Evolutionary conservation across 2,113 vertebrate species (phyloP).

Genomic region (Zosterops hypoxanthus): DNA sequence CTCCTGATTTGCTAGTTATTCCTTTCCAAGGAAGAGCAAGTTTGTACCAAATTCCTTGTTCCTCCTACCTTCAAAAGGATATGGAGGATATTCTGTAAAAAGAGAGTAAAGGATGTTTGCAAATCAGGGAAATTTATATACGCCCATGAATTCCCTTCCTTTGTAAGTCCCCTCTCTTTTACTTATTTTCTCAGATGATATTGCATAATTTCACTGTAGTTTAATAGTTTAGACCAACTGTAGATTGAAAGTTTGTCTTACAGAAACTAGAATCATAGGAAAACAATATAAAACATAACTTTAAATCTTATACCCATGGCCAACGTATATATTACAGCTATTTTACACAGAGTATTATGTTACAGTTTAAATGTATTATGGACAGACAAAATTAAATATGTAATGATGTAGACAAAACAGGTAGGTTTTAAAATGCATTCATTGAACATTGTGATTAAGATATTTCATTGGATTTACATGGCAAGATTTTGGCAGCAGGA

Average conservation of each 20-base stretch:
- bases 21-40: not conserved
- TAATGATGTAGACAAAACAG: not conserved
- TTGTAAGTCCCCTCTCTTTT: not conserved
- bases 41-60: not conserved
- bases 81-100: not conserved
- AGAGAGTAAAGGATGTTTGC: not conserved
- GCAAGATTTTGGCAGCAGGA: not conserved
- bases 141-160: not conserved
- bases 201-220: not conserved
- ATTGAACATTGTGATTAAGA: not conserved
- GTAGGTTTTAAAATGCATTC: not conserved
- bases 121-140: not conserved
- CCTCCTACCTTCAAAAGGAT: not conserved
- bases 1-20: not conserved
- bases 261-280: not conserved
- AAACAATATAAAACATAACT: not conserved
- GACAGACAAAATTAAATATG: not conserved
- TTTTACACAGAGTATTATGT: not conserved
- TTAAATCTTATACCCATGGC: not conserved
- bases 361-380: not conserved
- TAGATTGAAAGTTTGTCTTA: not conserved
- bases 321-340: not conserved
- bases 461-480: not conserved
- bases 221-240: not conserved
- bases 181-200: not conserved